Conservation (phyloP, 2,113 vertebrate genomes). For the Leptocoma aspasia region DNA sequence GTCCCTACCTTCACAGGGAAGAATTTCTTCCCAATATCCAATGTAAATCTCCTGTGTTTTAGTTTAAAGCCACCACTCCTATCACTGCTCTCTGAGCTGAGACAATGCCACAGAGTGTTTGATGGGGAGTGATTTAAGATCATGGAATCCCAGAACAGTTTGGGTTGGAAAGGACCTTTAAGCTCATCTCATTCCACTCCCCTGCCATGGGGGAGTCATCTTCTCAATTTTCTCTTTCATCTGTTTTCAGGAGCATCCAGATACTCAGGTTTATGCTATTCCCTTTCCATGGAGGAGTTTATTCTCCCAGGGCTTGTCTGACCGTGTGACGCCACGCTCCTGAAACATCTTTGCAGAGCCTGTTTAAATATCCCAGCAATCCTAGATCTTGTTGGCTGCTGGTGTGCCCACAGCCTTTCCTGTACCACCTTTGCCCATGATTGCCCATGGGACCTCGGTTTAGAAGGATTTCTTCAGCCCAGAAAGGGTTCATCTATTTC, state of each 20-base stretch:
- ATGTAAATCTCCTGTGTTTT: not conserved
- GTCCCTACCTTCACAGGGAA: not conserved
- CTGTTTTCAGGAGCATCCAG: not conserved
- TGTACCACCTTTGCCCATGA: accelerated
- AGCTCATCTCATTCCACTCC: not conserved
- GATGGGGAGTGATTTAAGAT: not conserved
- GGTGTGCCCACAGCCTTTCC: not conserved
- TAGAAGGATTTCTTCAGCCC: not conserved
- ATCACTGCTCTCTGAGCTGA: not conserved
- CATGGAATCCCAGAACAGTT: not conserved
- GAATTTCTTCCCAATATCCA: not conserved
- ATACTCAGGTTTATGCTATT: not conserved
- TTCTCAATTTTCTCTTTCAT: not conserved
- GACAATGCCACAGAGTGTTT: not conserved
- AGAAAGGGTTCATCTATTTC: not conserved
- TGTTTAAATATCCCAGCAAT: not conserved
- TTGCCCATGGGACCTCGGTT: accelerated
- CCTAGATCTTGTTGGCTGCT: not conserved
- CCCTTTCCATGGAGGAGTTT: not conserved
- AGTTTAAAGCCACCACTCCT: not conserved
- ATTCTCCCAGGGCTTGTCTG: not conserved
- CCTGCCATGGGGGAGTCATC: not conserved
- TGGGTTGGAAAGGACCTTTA: not conserved
- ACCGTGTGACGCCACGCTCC: accelerated
- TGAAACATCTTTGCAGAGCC: not conserved